Percentiles rank a stretch among this genome's conserved stretches.
These are phyloP conservation scores for Zapus hudsonius DNA, from an alignment of 2,113 vertebrate genomes.

Conservation along the genomic window DNA sequence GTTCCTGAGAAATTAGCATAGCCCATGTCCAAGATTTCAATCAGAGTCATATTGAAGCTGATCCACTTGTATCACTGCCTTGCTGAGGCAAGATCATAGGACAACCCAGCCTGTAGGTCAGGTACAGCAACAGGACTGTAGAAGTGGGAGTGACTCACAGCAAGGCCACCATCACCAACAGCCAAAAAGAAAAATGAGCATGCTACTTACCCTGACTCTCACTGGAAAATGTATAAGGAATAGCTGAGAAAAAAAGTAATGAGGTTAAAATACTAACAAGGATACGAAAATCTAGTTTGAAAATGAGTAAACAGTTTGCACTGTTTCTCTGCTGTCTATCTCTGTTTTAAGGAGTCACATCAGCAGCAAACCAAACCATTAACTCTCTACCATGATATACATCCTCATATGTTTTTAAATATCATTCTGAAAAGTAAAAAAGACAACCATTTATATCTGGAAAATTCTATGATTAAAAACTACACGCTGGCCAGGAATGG, in stretches of 20 bases:
- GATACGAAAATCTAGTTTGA: neutral
- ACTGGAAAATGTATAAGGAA: neutral
- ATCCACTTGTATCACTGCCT: neutral
- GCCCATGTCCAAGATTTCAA: constrained; percentile 14
- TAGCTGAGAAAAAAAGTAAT: neutral
- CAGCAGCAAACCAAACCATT: neutral
- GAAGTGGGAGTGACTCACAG: neutral
- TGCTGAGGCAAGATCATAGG: neutral
- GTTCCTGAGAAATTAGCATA: neutral
- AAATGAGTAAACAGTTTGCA: constrained; percentile 7
- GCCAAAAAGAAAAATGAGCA: neutral
- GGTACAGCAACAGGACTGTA: neutral
- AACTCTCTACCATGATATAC: neutral
- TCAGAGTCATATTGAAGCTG: constrained; percentile 1
- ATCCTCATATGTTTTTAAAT: neutral
- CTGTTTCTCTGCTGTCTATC: constrained; percentile 27
- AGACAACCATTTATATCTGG: constrained; percentile 15
- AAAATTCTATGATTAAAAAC: constrained; percentile 35
- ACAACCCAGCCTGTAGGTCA: neutral
- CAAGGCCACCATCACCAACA: neutral
- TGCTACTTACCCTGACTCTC: neutral
- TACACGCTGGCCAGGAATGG: too few relatives aligned
- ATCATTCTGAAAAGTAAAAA: constrained; percentile 34
- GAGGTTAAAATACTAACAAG: constrained; percentile 30
- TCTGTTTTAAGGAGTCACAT: neutral